Base-by-base conservation (phyloP, 2,888 invertebrate genomes). In the Dicyrtoma fusca region DNA sequence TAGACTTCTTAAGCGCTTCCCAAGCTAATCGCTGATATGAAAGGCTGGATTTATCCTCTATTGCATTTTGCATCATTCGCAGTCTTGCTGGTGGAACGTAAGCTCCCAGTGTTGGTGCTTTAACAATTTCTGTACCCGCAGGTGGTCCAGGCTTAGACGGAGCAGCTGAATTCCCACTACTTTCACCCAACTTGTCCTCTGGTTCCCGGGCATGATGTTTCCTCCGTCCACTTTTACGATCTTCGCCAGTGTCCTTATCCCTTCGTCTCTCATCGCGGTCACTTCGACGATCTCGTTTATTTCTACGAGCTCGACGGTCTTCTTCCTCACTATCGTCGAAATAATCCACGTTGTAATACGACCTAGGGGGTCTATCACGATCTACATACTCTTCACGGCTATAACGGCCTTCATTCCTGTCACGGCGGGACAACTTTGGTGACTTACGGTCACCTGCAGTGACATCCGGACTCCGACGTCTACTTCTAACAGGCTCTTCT, bases 21-120 rank as follows among this genome's bases (percentile, higher is more conserved):
- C 99, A 99, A 0, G 98, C 93, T 63, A 99, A 90, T 79, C 98
- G 87, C 84, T 99, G 99, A 84, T 94, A 99, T 1, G 94, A 94
- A 25, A 91, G 89, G 75, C 95, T 94, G n/a, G 72, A 81, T 86
- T 99, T 99, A 82, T 99, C 98, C 0, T 93, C 94, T 66, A 98
- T 96, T 83, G 93, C 91, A 0, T 92, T 93, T 85, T 98, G 97
- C 94, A 98, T 94, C 89, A 97, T 88, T 23, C 92, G 88, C 51
- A 99, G 86, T 82, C 93, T 95, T 0, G 98, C 98, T 0, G 98
- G 99, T 0, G 99, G 99, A 81, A 99, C 99, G 82, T 99, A 99
- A 3, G 98, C 98, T 71, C 95, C 95, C 49, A 95, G 95, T 10
- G 95, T 95, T 82, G 89, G 88, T 0, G 94, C 92, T 64, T 92